Conservation (phyloP, 2,113 vertebrate genomes). For the Gallinago jamesoni region DNA sequence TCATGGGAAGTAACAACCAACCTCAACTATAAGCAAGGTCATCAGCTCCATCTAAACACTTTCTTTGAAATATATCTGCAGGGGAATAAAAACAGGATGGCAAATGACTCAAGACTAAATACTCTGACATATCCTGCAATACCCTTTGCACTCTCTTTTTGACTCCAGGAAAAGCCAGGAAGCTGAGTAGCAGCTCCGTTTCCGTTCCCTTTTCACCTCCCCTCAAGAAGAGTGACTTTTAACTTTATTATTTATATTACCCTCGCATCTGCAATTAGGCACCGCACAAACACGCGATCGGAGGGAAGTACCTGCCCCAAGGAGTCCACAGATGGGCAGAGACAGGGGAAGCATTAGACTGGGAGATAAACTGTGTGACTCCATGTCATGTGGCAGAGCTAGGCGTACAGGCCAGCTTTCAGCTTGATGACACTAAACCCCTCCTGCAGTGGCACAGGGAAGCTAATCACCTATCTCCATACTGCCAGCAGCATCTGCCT, state of each 20-base stretch:
- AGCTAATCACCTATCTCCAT: fast-evolving
- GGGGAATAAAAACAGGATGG: conserved; percentile 54
- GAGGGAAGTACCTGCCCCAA: conserved; percentile 11
- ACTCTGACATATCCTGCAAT: conserved; percentile 3
- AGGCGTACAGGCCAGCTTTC: fast-evolving
- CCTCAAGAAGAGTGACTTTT: conserved; percentile 32
- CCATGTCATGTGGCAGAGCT: fast-evolving
- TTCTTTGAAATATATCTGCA: conserved; percentile 48
- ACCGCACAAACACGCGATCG: not conserved
- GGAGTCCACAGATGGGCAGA: not conserved
- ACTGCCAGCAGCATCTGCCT: not conserved
- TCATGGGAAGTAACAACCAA: conserved; percentile 16
- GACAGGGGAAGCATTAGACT: not conserved
- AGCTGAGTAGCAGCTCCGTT: conserved; percentile 12
- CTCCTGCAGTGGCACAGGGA: not conserved
- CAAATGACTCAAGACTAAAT: conserved; percentile 37
- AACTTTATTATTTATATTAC: conserved; percentile 55
- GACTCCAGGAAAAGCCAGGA: conserved; percentile 8
- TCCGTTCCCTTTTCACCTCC: conserved; percentile 47
- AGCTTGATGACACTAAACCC: not conserved
- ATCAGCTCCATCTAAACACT: conserved; percentile 19
- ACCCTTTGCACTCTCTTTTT: conserved; percentile 56
- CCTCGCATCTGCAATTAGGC: not conserved
- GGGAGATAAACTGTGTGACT: not conserved
- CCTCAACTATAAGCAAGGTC: not conserved